Conservation (phyloP, 2,797 vertebrate genomes). For the Graptemys geographica region DNA sequence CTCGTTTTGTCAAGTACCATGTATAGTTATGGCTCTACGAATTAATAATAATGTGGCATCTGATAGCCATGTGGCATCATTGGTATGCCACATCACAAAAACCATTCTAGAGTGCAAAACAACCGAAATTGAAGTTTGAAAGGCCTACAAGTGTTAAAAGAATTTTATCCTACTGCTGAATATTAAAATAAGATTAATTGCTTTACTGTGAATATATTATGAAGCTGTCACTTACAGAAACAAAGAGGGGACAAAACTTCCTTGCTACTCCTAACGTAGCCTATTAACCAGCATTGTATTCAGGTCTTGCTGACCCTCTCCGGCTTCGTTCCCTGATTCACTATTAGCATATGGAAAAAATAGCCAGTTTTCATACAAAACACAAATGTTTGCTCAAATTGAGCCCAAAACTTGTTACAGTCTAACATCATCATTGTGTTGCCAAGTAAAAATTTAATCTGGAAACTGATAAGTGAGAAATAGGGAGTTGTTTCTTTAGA, state of each 20-base stretch:
- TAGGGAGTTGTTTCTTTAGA: constrained; percentile 63
- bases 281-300: constrained; percentile 45
- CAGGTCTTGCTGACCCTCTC: constrained; percentile 57
- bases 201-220: neutral
- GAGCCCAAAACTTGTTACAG: constrained; percentile 70
- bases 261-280: constrained; percentile 43
- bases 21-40: neutral
- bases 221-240: constrained; percentile 55
- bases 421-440: constrained; percentile 74
- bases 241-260: constrained; percentile 39
- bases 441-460: constrained; percentile 77
- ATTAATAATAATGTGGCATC: neutral
- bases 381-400: constrained; percentile 77
- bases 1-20: neutral
- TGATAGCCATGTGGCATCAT: neutral
- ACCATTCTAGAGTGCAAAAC: neutral
- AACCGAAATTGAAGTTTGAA: neutral
- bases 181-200: neutral
- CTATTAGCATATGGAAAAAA: constrained; percentile 69
- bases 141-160: constrained; percentile 1
- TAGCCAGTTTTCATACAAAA: constrained; percentile 73
- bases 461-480: constrained; percentile 74
- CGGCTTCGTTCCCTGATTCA: constrained; percentile 73
- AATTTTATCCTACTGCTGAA: neutral
- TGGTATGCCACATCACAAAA: neutral